These are phyloP conservation scores for Rhamnusium bicolor DNA, from an alignment of 2,888 invertebrate species.

Conservation along the genomic window DNA sequence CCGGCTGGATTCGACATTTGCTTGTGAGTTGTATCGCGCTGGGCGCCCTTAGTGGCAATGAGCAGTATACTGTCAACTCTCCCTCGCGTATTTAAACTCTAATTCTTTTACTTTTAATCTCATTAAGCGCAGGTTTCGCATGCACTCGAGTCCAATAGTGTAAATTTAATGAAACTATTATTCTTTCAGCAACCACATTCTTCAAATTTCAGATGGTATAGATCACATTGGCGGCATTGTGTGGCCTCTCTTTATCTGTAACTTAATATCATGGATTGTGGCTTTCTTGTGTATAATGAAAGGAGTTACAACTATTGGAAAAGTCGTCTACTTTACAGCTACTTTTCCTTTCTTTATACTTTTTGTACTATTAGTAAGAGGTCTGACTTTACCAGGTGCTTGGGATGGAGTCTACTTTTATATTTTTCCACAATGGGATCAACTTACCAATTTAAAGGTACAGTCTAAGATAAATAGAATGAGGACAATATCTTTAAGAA, in stretches of 20 bases:
- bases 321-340: conserved; percentile 92
- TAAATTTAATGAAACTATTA: too few relatives aligned
- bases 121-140: too few relatives aligned
- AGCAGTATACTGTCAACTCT: too few relatives aligned
- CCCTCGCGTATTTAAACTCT: too few relatives aligned
- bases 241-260: conserved; percentile 84
- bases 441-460: conserved; percentile 83
- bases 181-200: conserved; percentile 80
- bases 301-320: conserved; percentile 90
- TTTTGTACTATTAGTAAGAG: conserved; percentile 81
- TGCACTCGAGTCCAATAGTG: too few relatives aligned
- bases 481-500: background rate
- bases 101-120: too few relatives aligned
- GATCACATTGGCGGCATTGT: conserved; percentile 84
- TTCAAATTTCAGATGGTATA: conserved; percentile 84
- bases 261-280: conserved; percentile 84
- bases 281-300: conserved; percentile 89
- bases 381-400: conserved; percentile 87
- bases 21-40: too few relatives aligned
- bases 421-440: conserved; percentile 84
- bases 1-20: too few relatives aligned
- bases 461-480: background rate
- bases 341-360: conserved; percentile 87
- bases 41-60: too few relatives aligned
- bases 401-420: conserved; percentile 84